Evolutionary conservation across 1,140 invertebrate species (phyloP), one percentile per base, ranked within the genome.

Genomic region (Galleria mellonella): DNA sequence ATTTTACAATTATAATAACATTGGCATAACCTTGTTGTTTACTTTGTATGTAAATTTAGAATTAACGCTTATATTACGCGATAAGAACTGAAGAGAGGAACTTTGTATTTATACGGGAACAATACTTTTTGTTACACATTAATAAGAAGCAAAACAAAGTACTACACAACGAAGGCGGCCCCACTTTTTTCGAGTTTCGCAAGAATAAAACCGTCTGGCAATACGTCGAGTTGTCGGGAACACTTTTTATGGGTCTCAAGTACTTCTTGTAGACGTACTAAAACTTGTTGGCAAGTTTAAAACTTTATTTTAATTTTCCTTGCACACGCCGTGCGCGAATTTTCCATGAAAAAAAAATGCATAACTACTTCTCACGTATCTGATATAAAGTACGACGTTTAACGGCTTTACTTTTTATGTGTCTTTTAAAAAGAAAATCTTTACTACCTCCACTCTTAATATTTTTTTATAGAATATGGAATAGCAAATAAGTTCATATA

Each of bases 291-390:
- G 35, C 64, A 63, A 81, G 62, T 75, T 77, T 70, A 64, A 66
- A 73, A 67, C 73, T 81, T 75, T 74, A 79, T 83, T 83, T 83
- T 83, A 79, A 82, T 83, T 82, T 81, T 72, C 60, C 60, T 58
- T 51, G 57, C 51, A 57, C 57, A 68, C 41, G 49, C 46, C 43
- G 55, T 40, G 17, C 46, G 38, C 37, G 47, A 59, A 49, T 60
- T 64, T 56, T 47, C 53, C 32, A n/a, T 6, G 33, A 28, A 38
- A 44, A 56, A 67, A 64, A 71, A 71, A 53, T 54, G 43, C 51
- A 57, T 49, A 53, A 62, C 41, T 41, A 47, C 49, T 52, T 52
- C 43, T 54, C 56, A 67, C 59, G 61, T 65, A 51, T 45, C 37
- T 38, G 51, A 58, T 50, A 62, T 71, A 58, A 65, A 65, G 12